Base-by-base conservation (phyloP, 2,888 invertebrate genomes). In the Synanthedon andrenaeformis region DNA sequence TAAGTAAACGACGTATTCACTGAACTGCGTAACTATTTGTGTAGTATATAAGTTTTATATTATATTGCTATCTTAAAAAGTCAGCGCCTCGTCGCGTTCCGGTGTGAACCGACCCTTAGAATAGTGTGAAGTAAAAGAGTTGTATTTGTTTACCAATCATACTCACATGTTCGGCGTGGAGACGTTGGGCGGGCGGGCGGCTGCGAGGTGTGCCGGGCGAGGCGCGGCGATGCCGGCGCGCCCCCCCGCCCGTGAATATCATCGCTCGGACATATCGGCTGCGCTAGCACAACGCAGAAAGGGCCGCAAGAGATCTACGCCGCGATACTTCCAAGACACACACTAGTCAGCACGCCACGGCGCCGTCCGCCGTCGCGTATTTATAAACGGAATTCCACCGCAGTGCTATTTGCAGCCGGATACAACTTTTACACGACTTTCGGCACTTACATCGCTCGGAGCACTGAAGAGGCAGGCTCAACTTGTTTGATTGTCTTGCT, bases 381-480 rank as follows among this genome's bases (percentile, higher is more conserved):
- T 86, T 82, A 85, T 86, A 86, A 85, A 82, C 80, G 77, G 70
- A 83, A 86, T 85, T 80, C 85, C 83, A 74, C 45, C 14, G 13
- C 45, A 6, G 73, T 74, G 76, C 76, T 79, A 78, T 80, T 76
- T 79, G 69, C 70, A 69, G 82, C 81, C 83, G 85, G 85, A 83
- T 86, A 84, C 82, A 80, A 81, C 85, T 85, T 85, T 84, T 83
- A 84, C 86, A 85, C 86, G 86, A 85, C 85, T 84, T 79, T 82
- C 86, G 65, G 82, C 85, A 86, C 86, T 87, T 86, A 84, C 84
- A 82, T 72, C 84, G 80, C 76, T 70, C 82, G 76, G 76, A 82
- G 77, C 77, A 86, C 86, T 87, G 86, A 82, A 77, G 76, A 77
- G 74, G 70, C 74, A 70, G 67, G 68, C 70, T 70, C 71, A 67